Evolutionary conservation across 2,113 vertebrate species (phyloP), one percentile per base, ranked within the genome.

Genomic region (Oophaga pumilio): DNA sequence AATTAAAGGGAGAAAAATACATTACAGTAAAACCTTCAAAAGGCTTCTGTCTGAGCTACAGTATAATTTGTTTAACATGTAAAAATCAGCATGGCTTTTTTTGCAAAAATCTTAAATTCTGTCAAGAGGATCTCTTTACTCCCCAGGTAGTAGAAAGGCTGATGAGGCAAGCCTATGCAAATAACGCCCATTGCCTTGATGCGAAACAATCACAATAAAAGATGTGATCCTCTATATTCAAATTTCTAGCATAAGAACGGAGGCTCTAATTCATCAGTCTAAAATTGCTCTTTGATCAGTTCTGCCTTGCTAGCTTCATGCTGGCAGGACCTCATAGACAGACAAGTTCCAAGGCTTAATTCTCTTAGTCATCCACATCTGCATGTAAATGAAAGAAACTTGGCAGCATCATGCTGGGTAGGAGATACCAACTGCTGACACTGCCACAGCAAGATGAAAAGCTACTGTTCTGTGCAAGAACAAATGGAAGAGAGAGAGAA

Each of bases 371-470:
- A 85, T 87, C 82, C 73, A 76, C 82, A 89, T 87, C 85, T 89
- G 78, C 85, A 89, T 89, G 82, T 62, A 90, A 89, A 89, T 89
- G 78, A 86, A 89, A 89, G 68, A 90, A 87, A 89, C 86, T 87
- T 89, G 85, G 90, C 78, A 85, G 66, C 85, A 85, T 85, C 82
- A 89, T 85, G 85, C 83, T 71, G 85, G 64, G 64, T 56, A 85
- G 85, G 59, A 86, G 89, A 83, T 90, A 87, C 69, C 85, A 89
- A 82, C 87, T 89, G 85, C 89, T 89, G 87, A 87, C 79, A 85
- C 73, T 87, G 89, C 82, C 83, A 85, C 56, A 77, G 69, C 80
- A 77, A 86, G 84, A 89, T 89, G 87, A 89, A 89, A 77, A 87
- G 86, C 66, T 90, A 76, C 83, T 71, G 81, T 79, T 89, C 89